phyloP scores from a whole-genome alignment of 2,113 vertebrate species.

The Xyrauchen texanus region DNA sequence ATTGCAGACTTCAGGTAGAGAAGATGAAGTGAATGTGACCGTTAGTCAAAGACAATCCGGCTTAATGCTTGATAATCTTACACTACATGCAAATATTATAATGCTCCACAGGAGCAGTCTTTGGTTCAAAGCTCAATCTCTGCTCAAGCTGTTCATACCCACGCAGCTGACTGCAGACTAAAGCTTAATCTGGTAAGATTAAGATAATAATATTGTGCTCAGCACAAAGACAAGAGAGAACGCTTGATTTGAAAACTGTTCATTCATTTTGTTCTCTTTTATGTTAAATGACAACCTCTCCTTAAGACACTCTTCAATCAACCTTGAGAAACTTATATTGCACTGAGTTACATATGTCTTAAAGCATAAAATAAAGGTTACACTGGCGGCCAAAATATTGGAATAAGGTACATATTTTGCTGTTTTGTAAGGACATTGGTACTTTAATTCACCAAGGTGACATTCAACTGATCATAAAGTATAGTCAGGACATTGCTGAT shows the following conservation, averaged over 20 bases:
- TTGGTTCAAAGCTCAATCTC: conserved; percentile 26
- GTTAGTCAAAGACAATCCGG: conserved; percentile 1
- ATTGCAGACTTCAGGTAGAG: not conserved
- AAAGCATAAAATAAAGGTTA: not conserved
- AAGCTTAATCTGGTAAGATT: conserved; percentile 16
- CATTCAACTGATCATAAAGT: too few species aligned
- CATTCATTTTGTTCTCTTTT: not conserved
- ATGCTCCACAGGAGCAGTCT: conserved; percentile 8
- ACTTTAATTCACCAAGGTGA: too few species aligned
- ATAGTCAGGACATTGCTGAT: too few species aligned
- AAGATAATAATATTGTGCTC: conserved; percentile 14
- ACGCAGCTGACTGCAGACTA: conserved; percentile 2
- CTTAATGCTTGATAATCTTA: conserved; percentile 37
- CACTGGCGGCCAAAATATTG: too few species aligned
- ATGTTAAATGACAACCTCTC: not conserved
- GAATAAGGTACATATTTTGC: too few species aligned
- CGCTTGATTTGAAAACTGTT: not conserved
- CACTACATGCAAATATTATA: conserved; percentile 9
- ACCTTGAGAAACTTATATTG: not conserved
- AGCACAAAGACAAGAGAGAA: conserved; percentile 8
- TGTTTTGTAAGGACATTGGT: too few species aligned
- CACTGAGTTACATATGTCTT: not conserved
- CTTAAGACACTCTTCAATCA: not conserved
- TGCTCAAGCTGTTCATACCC: not conserved
- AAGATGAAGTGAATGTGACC: conserved; percentile 6